Base-by-base conservation (phyloP, 2,888 invertebrate genomes). In the Tillus elongatus region DNA sequence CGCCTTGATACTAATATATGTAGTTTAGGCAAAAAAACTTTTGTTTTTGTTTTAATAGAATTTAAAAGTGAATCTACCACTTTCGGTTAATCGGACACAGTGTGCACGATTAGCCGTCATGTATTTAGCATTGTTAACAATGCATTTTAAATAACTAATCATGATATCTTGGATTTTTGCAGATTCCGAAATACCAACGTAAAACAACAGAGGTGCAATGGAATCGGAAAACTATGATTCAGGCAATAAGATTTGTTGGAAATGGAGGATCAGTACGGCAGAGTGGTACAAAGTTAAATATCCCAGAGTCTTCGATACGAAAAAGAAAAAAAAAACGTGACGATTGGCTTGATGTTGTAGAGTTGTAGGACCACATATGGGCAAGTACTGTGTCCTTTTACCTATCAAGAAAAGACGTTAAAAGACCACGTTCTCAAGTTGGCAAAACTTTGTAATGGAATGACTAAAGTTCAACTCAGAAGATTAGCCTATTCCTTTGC, bases 241-340 rank as follows among this genome's bases (percentile, higher is more conserved):
- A 6, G 24, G 24, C 24, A 8, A 19, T 19, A 34, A 19, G 24
- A 27, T 11, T 39, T 32, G 24, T 39, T 36, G 28, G 14, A 32
- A 36, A 36, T 39, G 36, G 39, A 34, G 42, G 36, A 15, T 31
- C 39, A 40, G 37, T 39, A 33, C 36, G 39, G 8, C 33, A 39
- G 26, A 31, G 30, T 30, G 39, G 42, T 8, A 30, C 31, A 39
- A 39, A 33, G 27, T 47, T 40, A 15, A 36, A 40, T 33, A 35
- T 41, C 27, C 49, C 47, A 12, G 41, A 43, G 33, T 41, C 44
- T 28, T 36, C 40, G 9, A 42, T 42, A 30, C 30, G 44, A 30
- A 37, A 37, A 40, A 32, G 40, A 37, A 42, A 43, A 34, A 44
- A 38, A 40, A 35, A 30, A 35, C 41, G 31, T 33, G 40, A 37